Conservation (phyloP, 92 coral and sea anemone genomes). For the Palythoa caribaeorum region DNA sequence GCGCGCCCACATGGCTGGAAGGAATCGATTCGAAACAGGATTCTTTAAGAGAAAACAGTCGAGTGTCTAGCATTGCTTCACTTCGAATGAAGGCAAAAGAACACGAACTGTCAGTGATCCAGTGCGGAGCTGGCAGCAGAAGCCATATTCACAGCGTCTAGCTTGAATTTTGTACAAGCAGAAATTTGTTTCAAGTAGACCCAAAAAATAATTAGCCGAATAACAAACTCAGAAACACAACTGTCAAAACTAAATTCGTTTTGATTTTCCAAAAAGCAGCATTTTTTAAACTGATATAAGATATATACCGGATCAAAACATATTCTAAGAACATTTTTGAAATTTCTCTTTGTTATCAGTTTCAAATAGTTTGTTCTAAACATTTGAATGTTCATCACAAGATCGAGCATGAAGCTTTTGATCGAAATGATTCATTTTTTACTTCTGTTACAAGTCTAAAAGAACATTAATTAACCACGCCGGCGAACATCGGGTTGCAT, state of each 20-base stretch:
- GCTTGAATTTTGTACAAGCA: background rate
- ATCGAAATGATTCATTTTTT: too few relatives aligned
- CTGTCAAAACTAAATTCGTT: background rate
- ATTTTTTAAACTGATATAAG: too few relatives aligned
- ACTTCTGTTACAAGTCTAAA: too few relatives aligned
- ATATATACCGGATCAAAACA: too few relatives aligned
- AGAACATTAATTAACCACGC: too few relatives aligned
- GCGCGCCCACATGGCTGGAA: conserved; percentile 33
- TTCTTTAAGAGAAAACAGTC: conserved; percentile 59
- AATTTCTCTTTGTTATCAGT: too few relatives aligned
- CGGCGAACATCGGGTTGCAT: too few relatives aligned
- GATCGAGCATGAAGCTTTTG: too few relatives aligned
- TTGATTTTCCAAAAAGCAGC: too few relatives aligned
- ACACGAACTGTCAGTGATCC: conserved; percentile 84
- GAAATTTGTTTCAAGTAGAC: background rate
- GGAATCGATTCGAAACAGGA: conserved; percentile 39
- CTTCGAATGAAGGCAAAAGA: conserved; percentile 95
- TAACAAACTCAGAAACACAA: background rate
- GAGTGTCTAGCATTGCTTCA: conserved; percentile 92
- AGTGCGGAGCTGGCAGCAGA: conserved; percentile 63
- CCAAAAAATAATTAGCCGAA: background rate
- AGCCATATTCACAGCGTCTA: background rate
- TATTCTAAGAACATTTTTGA: too few relatives aligned
- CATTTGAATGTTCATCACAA: too few relatives aligned
- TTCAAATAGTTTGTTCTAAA: too few relatives aligned